These are phyloP conservation scores for Catocala sponsa DNA, from an alignment of 2,888 invertebrate genomes.

Conservation along the genomic window DNA sequence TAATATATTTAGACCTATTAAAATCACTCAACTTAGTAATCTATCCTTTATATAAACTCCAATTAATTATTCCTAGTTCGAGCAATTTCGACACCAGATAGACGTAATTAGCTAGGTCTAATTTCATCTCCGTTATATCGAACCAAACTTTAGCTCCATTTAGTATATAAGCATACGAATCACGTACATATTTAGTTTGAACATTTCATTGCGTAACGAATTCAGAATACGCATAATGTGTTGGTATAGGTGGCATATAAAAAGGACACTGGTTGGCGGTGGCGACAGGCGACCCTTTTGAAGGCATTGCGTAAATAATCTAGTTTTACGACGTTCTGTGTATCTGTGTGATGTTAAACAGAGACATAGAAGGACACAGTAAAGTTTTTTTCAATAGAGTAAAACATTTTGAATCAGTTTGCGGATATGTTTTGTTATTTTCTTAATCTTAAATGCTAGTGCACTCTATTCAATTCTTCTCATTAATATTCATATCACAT, in stretches of 20 bases:
- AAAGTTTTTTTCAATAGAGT: not conserved
- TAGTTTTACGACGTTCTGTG: slow-evolving; percentile 37
- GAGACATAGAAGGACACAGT: not conserved
- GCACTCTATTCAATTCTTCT: too few species aligned
- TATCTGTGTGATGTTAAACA: slow-evolving; percentile 11
- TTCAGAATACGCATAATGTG: slow-evolving; percentile 28
- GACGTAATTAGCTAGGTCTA: not conserved
- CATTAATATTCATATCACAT: too few species aligned
- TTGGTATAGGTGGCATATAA: slow-evolving; percentile 31
- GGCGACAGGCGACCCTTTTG: slow-evolving; percentile 29
- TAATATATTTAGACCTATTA: too few species aligned
- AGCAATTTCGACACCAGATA: not conserved
- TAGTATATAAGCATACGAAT: slow-evolving; percentile 12
- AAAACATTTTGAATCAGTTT: not conserved
- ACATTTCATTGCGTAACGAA: slow-evolving; percentile 19
- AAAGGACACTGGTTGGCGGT: slow-evolving; percentile 32
- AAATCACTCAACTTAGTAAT: not conserved
- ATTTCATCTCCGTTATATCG: not conserved
- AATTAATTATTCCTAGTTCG: not conserved
- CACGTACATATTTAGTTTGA: slow-evolving; percentile 17
- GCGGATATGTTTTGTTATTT: not conserved
- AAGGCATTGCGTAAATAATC: slow-evolving; percentile 37
- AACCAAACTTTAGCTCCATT: not conserved
- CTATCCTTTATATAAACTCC: not conserved
- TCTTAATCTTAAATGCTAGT: not conserved